Conservation (phyloP, 2,888 invertebrate genomes). For the Acleris laterana region DNA sequence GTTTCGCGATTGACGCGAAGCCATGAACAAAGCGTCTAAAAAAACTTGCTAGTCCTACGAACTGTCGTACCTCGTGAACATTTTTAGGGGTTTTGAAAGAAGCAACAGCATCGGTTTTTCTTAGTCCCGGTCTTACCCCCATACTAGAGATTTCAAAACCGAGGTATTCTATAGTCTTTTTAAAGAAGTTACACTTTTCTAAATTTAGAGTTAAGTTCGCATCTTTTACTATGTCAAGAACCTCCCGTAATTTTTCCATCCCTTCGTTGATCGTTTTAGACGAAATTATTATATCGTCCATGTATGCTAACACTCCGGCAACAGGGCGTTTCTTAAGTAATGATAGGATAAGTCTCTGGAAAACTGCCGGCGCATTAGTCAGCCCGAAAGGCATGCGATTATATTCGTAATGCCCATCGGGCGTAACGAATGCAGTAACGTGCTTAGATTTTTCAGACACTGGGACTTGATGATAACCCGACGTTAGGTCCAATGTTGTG, state of each 20-base stretch:
- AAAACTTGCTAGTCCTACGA: background rate
- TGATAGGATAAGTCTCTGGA: slow-evolving; percentile 14
- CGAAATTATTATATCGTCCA: slow-evolving; percentile 34
- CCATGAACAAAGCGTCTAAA: background rate
- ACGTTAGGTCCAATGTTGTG: background rate
- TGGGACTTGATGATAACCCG: background rate
- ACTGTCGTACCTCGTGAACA: slow-evolving; percentile 27
- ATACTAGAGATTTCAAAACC: slow-evolving; percentile 20
- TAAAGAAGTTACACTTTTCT: slow-evolving; percentile 33
- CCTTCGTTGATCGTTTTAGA: slow-evolving; percentile 29
- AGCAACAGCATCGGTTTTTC: slow-evolving; percentile 25
- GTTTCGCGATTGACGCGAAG: background rate
- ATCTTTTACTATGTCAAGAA: background rate
- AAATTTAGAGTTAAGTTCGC: slow-evolving; percentile 33
- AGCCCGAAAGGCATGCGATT: no score
- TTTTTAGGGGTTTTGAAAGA: slow-evolving; percentile 24
- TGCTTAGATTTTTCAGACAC: background rate
- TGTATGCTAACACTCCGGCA: slow-evolving; percentile 32
- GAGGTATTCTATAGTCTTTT: slow-evolving; percentile 23
- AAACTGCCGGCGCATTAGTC: slow-evolving; percentile 35
- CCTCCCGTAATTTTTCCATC: slow-evolving; percentile 7
- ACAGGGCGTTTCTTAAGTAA: no score
- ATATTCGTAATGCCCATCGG: no score
- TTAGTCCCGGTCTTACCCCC: slow-evolving; percentile 17
- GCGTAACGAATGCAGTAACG: no score